Base-by-base conservation (phyloP, 1,140 invertebrate species). In the Panagrolaimus sp. region DNA sequence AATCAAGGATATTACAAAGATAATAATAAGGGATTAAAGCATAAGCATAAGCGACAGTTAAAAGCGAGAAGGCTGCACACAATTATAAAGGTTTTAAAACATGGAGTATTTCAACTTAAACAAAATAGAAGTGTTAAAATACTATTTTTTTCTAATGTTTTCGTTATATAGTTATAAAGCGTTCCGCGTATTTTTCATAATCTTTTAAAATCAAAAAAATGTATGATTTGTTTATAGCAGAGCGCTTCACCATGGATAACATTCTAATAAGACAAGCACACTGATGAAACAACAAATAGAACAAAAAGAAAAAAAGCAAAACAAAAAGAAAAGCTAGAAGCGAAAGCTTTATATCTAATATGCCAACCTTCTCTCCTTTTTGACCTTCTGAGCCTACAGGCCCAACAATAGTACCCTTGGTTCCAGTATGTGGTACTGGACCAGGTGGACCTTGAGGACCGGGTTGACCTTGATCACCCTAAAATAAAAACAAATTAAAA, bases 311-410 rank as follows among this genome's bases (percentile, higher is more conserved):
- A 38, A 25, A 11, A 57, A 57, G 9, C 9, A 57, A 57, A 57
- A 27, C 51, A 16, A 11, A 63, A 9, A 16, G 62, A 23, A 43
- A 42, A 42, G 62, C 38, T 11, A 63, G 42, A 63, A 20, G 27
- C 62, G 42, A 63, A 38, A 38, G 31, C 31, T 38, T 38, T 38
- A 38, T 23, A 47, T 67, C 16, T 48, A 38, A 45, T 62, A 46
- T n/a, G 71, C 45, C 27, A 71, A 79, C 80, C 77, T 82, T 82
- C 45, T 82, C 81, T 67, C 81, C 80, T 68, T 82, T 83, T 23
- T 51, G 42, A 51, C 80, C 80, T 44, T 72, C 73, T 43, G 68
- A 67, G 63, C 81, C 81, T 72, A 78, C 70, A 23, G 80, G 80
- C 44, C 80, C 80, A 48, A 83, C 73, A 69, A 82, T 81, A 61